phyloP scores from a whole-genome alignment of 2,113 vertebrate genomes.

The Poeciliopsis prolifica region DNA sequence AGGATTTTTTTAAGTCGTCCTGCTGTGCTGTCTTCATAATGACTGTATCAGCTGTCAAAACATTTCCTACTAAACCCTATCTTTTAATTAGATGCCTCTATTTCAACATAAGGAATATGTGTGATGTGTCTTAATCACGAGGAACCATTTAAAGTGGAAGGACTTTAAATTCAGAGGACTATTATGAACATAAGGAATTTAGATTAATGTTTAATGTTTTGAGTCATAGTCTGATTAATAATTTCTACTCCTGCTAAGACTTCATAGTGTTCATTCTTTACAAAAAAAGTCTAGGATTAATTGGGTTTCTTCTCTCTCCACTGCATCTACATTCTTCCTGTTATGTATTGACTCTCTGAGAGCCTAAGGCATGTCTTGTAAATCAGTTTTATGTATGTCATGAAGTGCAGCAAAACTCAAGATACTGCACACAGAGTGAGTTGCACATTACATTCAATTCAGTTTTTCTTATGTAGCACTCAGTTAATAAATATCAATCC shows the following conservation, averaged over 20 bases:
- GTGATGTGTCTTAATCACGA: background rate
- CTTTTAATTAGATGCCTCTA: background rate
- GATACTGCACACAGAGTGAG: background rate
- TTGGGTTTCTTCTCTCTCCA: background rate
- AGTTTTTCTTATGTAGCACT: too few species aligned
- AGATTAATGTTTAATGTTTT: background rate
- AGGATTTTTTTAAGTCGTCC: background rate
- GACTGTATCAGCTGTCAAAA: constrained; percentile 14
- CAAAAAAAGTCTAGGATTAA: background rate
- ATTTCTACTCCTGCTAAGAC: background rate
- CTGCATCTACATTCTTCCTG: background rate
- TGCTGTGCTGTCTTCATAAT: background rate
- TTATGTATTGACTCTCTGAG: background rate
- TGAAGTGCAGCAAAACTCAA: background rate
- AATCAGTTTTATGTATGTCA: background rate
- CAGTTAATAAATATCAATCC: too few species aligned
- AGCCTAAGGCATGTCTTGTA: background rate
- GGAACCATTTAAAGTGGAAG: background rate
- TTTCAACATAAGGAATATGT: background rate
- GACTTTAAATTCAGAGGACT: background rate
- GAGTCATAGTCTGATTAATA: background rate
- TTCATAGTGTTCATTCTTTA: too few species aligned
- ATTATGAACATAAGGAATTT: background rate
- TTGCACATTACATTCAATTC: background rate
- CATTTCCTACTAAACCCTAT: background rate